Base-by-base conservation (phyloP, 2,888 invertebrate genomes). In the Phyto melanocephala region DNA sequence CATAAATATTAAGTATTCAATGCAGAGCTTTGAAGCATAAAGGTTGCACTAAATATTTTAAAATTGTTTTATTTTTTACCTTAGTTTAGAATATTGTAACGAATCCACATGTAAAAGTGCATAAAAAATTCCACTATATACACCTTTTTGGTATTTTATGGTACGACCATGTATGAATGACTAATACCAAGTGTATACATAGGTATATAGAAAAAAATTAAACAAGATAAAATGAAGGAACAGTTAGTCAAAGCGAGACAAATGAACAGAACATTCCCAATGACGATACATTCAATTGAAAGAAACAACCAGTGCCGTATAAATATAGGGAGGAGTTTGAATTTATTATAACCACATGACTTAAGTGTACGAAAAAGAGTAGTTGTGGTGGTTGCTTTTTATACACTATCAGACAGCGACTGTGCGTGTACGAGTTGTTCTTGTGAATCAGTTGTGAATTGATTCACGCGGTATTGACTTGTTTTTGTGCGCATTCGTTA, bases 371-470 rank as follows among this genome's bases (percentile, higher is more conserved):
- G n/a, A n/a, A 17, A 47, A 60, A 0, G 28, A 13, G 10, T 71
- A 50, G 77, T n/a, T 74, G 17, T 37, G 8, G 40, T n/a, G 63
- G 74, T 70, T 58, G 68, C 62, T 75, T 37, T 42, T 67, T 58
- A 10, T 42, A 22, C 47, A 63, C 58, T 70, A 56, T 40, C 70
- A 52, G 42, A 15, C 50, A 60, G n/a, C 8, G 56, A 15, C 24
- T 60, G 68, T 71, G 20, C 15, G 17, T 37, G 45, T 67, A 45
- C 20, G 86, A 84, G 83, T 80, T 78, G 84, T 84, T 84, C 82
- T 20, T 86, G 83, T 86, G 84, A 88, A 86, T 88, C 88, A 89
- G 89, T 88, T 87, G 87, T 87, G 87, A 88, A 85, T 88, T 87
- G 86, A 86, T 75, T 88, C 85, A 86, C 80, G 88, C 88, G 87